Evolutionary conservation across 1,140 invertebrate genomes (phyloP), one percentile per base, ranked within the genome.

Genomic region (Pachyrhynchus sulphureomaculatus): DNA sequence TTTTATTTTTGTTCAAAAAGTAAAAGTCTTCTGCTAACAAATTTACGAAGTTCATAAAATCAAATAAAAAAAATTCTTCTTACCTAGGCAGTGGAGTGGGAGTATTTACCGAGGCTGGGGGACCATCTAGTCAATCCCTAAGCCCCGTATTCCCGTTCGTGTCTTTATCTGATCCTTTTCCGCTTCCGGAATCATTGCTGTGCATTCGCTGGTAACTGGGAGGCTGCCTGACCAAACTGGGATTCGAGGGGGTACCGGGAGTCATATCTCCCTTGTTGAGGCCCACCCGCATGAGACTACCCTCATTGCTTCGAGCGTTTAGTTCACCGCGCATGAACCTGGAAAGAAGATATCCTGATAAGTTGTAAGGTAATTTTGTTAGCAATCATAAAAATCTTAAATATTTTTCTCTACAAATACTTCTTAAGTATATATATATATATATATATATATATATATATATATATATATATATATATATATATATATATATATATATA

Each of bases 241-340:
- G 75, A 53, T 75, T 87, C 10, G 83, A 80, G 2, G 84, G 82
- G n/a, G 85, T 88, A 20, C 86, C 82, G 1, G 89, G 88, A 4
- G 87, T 86, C 41, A 79, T 78, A 67, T 81, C 78, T 24, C 81
- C 78, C 55, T 81, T 78, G 36, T 75, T 66, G 4, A 75, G 68
- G 10, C 78, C 78, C 41, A 79, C 68, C 2, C 81, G 74, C 20
- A 71, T 79, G 10, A 70, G 39, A 24, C 62, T 58, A 47, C 65
- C 41, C 17, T 72, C 69, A 15, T 59, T 68, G 51, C 78, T 67
- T 79, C 77, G 67, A 70, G 69, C 62, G 68, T 79, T 84, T 32
- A 87, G 81, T 78, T 92, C 90, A 47, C 88, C 90, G 64, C 87
- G 84, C 82, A 91, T 89, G 81, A 92, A 91, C 80, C 88, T 89